Evolutionary conservation across 35 echinoderm and acorn worm genomes (phyloP), one percentile per base, ranked within the genome.

Genomic region (Holothuria glaberrima): DNA sequence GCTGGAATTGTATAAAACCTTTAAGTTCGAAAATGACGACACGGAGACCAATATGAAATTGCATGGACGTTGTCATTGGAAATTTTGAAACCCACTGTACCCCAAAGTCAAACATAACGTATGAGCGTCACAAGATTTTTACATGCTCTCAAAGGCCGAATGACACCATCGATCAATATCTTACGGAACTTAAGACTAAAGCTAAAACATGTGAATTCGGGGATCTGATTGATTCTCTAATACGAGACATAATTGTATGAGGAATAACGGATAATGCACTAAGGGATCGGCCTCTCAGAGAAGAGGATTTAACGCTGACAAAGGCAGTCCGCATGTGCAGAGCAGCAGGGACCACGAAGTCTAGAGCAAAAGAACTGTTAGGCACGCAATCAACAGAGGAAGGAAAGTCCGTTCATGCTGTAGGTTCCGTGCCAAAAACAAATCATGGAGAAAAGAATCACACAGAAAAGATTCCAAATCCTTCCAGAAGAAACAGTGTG

Each of bases 81-180:
- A 88, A 92, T 32, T 81, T 92, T 81, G 45, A 88, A 30, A 72
- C 62, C 2, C 65, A 88, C 59, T 92, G 83, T 56, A 57, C 28
- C 7, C 52, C 85, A 14, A 61, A 52, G 22, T 22, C 38, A 54
- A 88, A 91, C n/a, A 72, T 86, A 24, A 70, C 71, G 12, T 88
- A 77, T 48, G 70, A 92, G 30, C 41, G 86, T 31, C 82, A 92
- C 71, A 74, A 68, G 60, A n/a, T 92, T 92, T 92, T 87, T 18
- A 80, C 65, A 26, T 22, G 85, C 26, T 18, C 28, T n/a, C 85
- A 88, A 66, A 71, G 88, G 52, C 21, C 32, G 5, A 64, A 59
- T 19, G 85, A 88, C 63, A 78, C 67, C 26, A 92, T 92, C 61
- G 68, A 88, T 35, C 90, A 92, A n/a, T 46, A 46, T 5, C 44